Evolutionary conservation across 1,140 invertebrate genomes (phyloP).

Genomic region (Phymastichus coffea): DNA sequence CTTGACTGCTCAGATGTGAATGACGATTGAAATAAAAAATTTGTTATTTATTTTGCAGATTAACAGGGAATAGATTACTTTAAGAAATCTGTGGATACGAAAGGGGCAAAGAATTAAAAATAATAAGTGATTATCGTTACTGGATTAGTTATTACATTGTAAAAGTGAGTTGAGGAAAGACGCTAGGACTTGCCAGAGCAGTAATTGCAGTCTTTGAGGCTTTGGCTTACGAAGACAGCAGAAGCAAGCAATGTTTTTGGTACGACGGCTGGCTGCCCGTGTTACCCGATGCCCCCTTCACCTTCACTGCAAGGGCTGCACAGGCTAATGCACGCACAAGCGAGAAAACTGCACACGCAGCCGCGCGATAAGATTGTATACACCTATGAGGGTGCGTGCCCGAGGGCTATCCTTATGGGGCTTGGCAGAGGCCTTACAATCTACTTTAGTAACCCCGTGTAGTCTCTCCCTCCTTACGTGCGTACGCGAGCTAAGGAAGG

Average conservation of each 20-base stretch:
- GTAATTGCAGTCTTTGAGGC: too few relatives aligned
- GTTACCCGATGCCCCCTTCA: slow-evolving; percentile 49
- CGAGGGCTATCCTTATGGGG: slow-evolving; percentile 55
- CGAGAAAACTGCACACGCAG: slow-evolving; percentile 52
- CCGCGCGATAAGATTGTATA: slow-evolving; percentile 36
- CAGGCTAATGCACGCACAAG: slow-evolving; percentile 29
- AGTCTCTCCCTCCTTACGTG: slow-evolving; percentile 33
- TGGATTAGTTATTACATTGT: too few relatives aligned
- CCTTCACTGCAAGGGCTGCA: slow-evolving; percentile 45
- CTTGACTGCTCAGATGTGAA: too few relatives aligned
- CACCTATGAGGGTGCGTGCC: slow-evolving; percentile 53
- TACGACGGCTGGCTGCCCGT: slow-evolving; percentile 39
- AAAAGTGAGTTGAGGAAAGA: too few relatives aligned
- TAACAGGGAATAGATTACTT: too few relatives aligned
- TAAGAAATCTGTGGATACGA: too few relatives aligned
- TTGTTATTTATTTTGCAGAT: too few relatives aligned
- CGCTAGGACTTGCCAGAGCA: too few relatives aligned
- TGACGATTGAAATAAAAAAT: too few relatives aligned
- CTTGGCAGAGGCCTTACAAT: slow-evolving; percentile 50
- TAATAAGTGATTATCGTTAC: too few relatives aligned
- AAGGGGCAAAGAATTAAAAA: too few relatives aligned
- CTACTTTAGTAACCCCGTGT: slow-evolving; percentile 52
- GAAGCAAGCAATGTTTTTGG: not conserved
- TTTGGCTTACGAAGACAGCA: not conserved
- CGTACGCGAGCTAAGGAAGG: slow-evolving; percentile 31